Evolutionary conservation across 92 coral and sea anemone species (phyloP).

Genomic region (Actinostola sp.): DNA sequence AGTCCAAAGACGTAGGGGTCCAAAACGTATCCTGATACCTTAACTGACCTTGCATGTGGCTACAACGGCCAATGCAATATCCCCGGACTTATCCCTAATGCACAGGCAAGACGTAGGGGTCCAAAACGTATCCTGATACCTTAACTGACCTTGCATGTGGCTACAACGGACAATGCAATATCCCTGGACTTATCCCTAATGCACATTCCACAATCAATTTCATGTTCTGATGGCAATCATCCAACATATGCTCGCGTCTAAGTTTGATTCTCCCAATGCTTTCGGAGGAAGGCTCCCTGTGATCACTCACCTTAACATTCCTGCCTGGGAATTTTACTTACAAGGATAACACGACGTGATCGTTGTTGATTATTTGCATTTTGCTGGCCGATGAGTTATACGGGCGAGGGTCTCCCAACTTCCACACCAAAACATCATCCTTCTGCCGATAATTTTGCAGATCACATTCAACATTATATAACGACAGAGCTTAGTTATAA

Average conservation of each 20-base stretch:
- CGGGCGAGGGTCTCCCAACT: background rate
- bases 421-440: constrained; percentile 5
- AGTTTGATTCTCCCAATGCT: constrained; percentile 7
- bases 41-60: no score
- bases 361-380: constrained; percentile 7
- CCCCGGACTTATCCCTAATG: no score
- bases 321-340: constrained; percentile 3
- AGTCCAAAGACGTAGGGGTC: no score
- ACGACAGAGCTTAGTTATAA: constrained; percentile 6
- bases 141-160: no score
- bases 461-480: constrained; percentile 16
- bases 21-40: no score
- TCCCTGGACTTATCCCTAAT: background rate
- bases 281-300: constrained; percentile 23
- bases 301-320: constrained; percentile 5
- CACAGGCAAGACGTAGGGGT: no score
- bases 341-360: constrained; percentile 4
- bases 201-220: background rate
- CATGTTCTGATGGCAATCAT: constrained; percentile 6
- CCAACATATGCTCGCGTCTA: constrained; percentile 16
- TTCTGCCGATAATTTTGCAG: constrained; percentile 21
- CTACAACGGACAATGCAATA: background rate
- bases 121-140: no score
- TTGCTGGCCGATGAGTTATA: constrained; percentile 26
- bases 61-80: no score